phyloP scores from a whole-genome alignment of 2,888 invertebrate genomes.

The Geotrupes spiniger region DNA sequence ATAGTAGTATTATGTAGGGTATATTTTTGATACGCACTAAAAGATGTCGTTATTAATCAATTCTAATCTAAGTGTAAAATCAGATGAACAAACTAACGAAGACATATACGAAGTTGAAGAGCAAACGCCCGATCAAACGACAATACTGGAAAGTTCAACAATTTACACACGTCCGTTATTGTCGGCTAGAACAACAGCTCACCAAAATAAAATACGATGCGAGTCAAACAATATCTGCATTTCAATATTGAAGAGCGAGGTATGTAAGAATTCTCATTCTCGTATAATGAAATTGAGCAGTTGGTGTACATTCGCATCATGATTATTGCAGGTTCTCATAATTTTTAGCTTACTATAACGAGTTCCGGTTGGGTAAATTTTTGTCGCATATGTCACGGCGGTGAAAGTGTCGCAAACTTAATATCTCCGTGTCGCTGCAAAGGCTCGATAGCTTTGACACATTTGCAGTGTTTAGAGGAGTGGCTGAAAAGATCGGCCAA shows the following conservation, averaged over 20 bases:
- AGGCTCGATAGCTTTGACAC: constrained; percentile 57
- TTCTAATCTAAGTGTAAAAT: background rate
- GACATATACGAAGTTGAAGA: background rate
- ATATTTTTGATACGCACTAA: too few relatives aligned
- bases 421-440: constrained; percentile 56
- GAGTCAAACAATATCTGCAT: constrained; percentile 38
- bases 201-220: constrained; percentile 38
- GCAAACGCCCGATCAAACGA: background rate
- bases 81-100: background rate
- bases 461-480: constrained; percentile 55
- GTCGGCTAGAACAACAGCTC: constrained; percentile 40
- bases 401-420: constrained; percentile 48
- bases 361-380: constrained; percentile 35
- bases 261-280: too few relatives aligned
- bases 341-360: constrained; percentile 22
- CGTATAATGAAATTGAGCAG: too few relatives aligned
- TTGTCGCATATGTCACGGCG: constrained; percentile 50
- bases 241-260: constrained; percentile 35
- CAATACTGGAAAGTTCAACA: constrained; percentile 8
- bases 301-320: too few relatives aligned
- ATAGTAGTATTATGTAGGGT: too few relatives aligned
- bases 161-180: constrained; percentile 40
- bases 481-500: constrained; percentile 57
- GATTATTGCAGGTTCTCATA: too few relatives aligned
- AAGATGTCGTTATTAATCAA: background rate